Base-by-base conservation (phyloP, 2,797 vertebrate species). In the Sebastes iracundus region DNA sequence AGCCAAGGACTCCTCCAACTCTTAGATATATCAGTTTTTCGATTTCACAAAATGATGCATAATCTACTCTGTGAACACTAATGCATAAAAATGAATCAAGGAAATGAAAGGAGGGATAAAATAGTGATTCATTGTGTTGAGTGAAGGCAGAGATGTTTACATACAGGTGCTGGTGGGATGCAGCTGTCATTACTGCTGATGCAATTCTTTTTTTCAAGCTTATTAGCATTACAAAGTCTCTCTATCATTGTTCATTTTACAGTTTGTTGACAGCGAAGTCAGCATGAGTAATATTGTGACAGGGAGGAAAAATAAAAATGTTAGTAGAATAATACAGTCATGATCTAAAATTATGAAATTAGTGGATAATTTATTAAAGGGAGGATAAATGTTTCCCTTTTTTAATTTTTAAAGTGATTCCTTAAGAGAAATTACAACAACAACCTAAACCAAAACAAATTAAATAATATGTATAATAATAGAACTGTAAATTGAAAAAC, bases 91-190 rank as follows among this genome's bases (percentile, higher is more conserved):
- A 30, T 42, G 4, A 73, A 70, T 30, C 6, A 16, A 42, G 5
- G 5, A 35, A 3, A 56, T 42, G 3, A 73, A 58, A 62, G 23
- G 16, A 63, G 16, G 1, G 33, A 73, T 11, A 61, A n/a, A 22
- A 9, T 13, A n/a, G 35, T n/a, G 25, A 56, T 52, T 61, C 58
- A 60, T 33, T 58, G 25, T 62, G 56, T 4, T 71, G 27, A 38
- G 12, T 42, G 61, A 82, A 58, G 61, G 35, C 56, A 70, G 46
- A 42, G 13, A n/a, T 53, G 63, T 89, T 90, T 81, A 78, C 87
- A 91, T 86, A 77, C 80, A 85, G 81, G 84, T 89, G 83, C 42
- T 58, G 6, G 52, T 33, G 67, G 38, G 46, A 58, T 30, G 72
- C 65, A 85, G 72, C 65, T 86, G 69, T 70, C 69, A 30, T 53